A percentile compares a stretch with the other conserved stretches of the same genome.
Conservation (phyloP, 2,113 vertebrate genomes). For the Scophthalmus maximus region DNA sequence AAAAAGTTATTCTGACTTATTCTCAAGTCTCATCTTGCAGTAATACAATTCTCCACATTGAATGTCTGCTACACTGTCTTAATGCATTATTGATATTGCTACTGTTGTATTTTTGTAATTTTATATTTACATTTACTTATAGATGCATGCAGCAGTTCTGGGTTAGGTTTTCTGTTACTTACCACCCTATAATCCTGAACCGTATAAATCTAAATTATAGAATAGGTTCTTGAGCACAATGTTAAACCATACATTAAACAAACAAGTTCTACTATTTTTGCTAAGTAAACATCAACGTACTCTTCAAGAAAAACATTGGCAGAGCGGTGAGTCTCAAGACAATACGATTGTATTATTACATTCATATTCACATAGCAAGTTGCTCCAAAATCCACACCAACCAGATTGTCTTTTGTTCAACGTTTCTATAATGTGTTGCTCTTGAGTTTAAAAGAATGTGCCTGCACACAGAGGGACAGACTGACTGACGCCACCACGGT, state of each 20-base stretch:
- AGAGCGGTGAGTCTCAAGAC: background rate
- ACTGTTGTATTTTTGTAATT: background rate
- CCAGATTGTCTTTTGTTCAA: constrained; percentile 4
- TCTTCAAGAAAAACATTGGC: background rate
- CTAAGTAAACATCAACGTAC: constrained; percentile 7
- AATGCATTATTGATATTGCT: background rate
- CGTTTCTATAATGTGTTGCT: constrained; percentile 5
- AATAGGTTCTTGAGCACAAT: background rate
- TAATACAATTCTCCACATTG: background rate
- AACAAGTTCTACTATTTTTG: background rate
- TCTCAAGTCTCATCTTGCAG: background rate
- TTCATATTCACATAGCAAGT: constrained; percentile 3
- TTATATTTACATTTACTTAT: background rate
- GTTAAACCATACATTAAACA: background rate
- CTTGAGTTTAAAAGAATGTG: constrained; percentile 24
- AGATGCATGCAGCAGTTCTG: background rate
- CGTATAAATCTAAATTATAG: background rate
- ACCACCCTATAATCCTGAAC: background rate
- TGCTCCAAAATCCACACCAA: constrained; percentile 18
- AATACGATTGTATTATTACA: constrained; percentile 8
- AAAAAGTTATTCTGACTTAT: background rate
- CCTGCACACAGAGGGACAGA: constrained; percentile 38
- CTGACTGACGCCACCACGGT: constrained; percentile 22
- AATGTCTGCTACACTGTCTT: background rate
- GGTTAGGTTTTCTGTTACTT: background rate